A percentile compares a stretch with the other conserved stretches of the same genome.
These are phyloP conservation scores for Oscheius sp. DNA, from an alignment of 1,140 invertebrate species.

Conservation along the genomic window DNA sequence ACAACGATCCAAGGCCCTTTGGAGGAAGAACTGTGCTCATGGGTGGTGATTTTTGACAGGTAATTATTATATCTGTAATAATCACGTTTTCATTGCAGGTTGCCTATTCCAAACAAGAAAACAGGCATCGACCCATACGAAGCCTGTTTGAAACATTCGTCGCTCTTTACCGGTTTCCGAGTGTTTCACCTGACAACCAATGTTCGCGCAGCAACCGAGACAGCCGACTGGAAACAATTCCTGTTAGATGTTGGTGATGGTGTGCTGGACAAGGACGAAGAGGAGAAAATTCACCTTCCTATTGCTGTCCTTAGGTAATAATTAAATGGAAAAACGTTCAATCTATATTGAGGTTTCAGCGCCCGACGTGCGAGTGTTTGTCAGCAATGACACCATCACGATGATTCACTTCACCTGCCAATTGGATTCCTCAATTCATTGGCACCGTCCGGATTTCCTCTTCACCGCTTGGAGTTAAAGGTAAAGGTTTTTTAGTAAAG, in stretches of 20 bases:
- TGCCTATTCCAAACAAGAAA: constrained; percentile 17
- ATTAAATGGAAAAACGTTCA: neutral
- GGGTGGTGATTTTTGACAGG: constrained; percentile 29
- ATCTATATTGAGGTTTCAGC: too few species aligned
- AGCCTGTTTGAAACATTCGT: constrained; percentile 15
- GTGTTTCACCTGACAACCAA: constrained; percentile 2
- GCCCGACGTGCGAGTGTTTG: too few species aligned
- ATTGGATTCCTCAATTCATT: constrained; percentile 1
- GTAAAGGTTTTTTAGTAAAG: too few species aligned
- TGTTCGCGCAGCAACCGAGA: constrained; percentile 7
- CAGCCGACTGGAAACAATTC: neutral
- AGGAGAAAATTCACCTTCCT: constrained; percentile 7
- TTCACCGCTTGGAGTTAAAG: constrained; percentile 12
- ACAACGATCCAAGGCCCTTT: constrained; percentile 7
- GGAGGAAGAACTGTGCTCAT: constrained; percentile 26
- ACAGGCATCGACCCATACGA: neutral
- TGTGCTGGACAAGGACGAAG: neutral
- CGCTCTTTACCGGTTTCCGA: constrained; percentile 5
- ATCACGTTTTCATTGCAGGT: too few species aligned
- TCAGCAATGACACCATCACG: too few species aligned
- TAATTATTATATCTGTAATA: too few species aligned
- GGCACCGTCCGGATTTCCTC: constrained; percentile 24
- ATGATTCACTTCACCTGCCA: neutral
- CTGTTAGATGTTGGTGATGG: constrained; percentile 3
- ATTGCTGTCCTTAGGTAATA: neutral